These are phyloP conservation scores for Phytoseiulus persimilis DNA, from an alignment of 2,888 invertebrate genomes.

Conservation along the genomic window DNA sequence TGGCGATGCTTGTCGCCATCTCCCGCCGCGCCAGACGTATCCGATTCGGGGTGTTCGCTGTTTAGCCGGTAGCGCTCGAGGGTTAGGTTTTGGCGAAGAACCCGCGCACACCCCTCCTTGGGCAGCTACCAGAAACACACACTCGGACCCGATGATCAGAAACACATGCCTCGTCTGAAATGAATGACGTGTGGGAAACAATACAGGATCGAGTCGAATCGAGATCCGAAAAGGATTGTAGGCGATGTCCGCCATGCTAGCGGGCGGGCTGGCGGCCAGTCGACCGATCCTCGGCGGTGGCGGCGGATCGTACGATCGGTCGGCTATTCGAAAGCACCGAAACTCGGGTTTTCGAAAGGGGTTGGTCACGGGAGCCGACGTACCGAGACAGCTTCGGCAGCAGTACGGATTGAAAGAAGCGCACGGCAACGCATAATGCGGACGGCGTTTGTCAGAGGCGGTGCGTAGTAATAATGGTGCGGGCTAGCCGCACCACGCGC, in stretches of 20 bases:
- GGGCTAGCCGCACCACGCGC: not conserved
- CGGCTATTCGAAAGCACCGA: not conserved
- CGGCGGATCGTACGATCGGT: too few species aligned
- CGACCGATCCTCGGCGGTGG: too few species aligned
- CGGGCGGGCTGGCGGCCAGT: too few species aligned
- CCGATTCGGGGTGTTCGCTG: not conserved
- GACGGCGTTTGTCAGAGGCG: not conserved
- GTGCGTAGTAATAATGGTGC: not conserved
- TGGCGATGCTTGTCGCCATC: not conserved
- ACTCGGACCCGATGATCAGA: not conserved
- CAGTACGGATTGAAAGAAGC: not conserved
- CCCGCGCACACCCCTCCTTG: not conserved
- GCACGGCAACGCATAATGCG: slow-evolving; percentile 5
- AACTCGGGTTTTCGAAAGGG: not conserved
- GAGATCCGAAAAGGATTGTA: not conserved
- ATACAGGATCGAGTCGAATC: not conserved
- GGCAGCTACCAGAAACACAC: not conserved
- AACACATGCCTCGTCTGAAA: not conserved
- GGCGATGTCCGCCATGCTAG: too few species aligned
- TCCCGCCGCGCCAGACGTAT: slow-evolving; percentile 5
- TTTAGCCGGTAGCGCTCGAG: not conserved
- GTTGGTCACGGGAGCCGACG: not conserved
- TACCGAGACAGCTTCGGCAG: not conserved
- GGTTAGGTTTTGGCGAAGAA: not conserved
- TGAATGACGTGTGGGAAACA: not conserved